Conservation (phyloP, 2,797 vertebrate species). For the Cryptoprocta ferox region DNA sequence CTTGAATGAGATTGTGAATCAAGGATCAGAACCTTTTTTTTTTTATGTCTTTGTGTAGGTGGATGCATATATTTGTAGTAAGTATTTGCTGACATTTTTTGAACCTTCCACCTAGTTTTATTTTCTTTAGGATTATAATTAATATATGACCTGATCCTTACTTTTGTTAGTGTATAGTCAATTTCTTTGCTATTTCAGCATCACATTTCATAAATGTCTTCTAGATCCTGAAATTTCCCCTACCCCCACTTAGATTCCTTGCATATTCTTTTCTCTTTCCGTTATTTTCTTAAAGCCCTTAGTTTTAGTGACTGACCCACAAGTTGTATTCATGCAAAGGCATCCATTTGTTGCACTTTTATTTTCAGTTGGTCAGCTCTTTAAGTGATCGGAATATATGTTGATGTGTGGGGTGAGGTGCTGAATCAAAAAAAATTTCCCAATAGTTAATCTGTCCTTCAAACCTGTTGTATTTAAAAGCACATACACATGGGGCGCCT, state of each 20-base stretch:
- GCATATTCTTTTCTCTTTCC: neutral
- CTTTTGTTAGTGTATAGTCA: neutral
- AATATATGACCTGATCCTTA: neutral
- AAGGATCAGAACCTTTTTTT: neutral
- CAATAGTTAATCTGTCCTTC: neutral
- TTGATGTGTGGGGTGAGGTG: neutral
- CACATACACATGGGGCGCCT: neutral
- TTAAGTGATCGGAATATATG: neutral
- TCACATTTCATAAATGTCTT: constrained; percentile 18
- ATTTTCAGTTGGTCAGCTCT: neutral
- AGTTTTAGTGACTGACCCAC: neutral
- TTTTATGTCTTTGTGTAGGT: constrained; percentile 22
- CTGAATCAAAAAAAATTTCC: neutral
- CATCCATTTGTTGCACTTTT: neutral
- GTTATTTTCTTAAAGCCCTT: neutral
- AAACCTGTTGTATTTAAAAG: neutral
- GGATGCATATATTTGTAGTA: neutral
- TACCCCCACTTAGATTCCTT: neutral
- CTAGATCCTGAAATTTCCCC: neutral
- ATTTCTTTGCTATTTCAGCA: constrained; percentile 16
- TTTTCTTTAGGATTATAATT: constrained; percentile 38
- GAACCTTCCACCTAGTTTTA: neutral
- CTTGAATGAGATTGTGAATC: constrained; percentile 4
- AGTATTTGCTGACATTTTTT: constrained; percentile 29
- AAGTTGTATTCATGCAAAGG: neutral